Percentiles rank a stretch among this genome's conserved stretches.
These are phyloP conservation scores for Tretioscincus oriximinensis DNA, from an alignment of 2,113 vertebrate species.

Conservation along the genomic window DNA sequence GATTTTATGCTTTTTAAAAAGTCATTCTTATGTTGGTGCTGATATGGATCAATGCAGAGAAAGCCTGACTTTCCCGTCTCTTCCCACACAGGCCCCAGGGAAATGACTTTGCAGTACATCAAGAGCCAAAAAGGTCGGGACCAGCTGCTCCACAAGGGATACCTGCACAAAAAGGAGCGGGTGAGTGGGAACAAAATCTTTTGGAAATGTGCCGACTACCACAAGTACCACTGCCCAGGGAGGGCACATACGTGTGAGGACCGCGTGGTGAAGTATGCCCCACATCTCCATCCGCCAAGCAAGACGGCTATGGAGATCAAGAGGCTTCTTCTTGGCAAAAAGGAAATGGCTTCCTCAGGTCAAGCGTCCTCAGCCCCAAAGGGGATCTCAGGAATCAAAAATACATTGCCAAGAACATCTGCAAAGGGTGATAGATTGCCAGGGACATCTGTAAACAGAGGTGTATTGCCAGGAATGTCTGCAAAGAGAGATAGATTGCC, in stretches of 20 bases:
- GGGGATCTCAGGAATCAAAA: background rate
- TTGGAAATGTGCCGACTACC: slow-evolving; percentile 23
- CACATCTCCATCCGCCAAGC: slow-evolving; percentile 3
- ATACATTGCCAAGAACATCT: no score
- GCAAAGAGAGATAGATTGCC: no score
- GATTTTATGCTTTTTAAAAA: background rate
- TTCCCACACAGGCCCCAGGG: background rate
- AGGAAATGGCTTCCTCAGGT: background rate
- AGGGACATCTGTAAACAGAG: no score
- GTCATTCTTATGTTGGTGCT: background rate
- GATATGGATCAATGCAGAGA: no score
- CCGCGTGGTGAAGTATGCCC: background rate
- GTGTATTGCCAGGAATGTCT: no score
- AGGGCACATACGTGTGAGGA: background rate
- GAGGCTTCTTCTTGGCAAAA: no score
- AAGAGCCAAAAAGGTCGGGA: slow-evolving; percentile 13
- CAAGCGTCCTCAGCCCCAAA: background rate
- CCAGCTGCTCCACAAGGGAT: slow-evolving; percentile 11
- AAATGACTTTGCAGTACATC: slow-evolving; percentile 6
- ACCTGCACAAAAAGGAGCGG: slow-evolving; percentile 17
- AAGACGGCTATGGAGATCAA: background rate
- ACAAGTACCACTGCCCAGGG: background rate
- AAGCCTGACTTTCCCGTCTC: background rate
- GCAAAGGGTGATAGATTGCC: no score
- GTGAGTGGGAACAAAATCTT: background rate